These are phyloP conservation scores for Rhyzopertha dominica DNA, from an alignment of 1,140 invertebrate genomes.

Conservation along the genomic window DNA sequence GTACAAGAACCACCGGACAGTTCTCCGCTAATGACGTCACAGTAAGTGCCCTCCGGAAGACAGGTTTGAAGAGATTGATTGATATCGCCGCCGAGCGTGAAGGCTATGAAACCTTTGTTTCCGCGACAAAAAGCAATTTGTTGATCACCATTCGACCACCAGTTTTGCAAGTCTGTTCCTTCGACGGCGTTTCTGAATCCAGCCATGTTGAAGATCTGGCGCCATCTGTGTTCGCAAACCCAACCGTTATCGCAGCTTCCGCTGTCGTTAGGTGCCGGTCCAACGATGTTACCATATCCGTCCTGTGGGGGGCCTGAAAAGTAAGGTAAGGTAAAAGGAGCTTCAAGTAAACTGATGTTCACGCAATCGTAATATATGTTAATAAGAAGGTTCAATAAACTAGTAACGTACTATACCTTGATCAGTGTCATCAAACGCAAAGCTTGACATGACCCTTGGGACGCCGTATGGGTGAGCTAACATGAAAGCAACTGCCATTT, in stretches of 20 bases:
- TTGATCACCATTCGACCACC: constrained; percentile 70
- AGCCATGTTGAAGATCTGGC: constrained; percentile 77
- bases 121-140: constrained; percentile 75
- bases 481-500: constrained; percentile 75
- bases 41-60: constrained; percentile 72
- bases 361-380: too few species aligned
- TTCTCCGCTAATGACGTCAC: constrained; percentile 79
- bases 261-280: constrained; percentile 60
- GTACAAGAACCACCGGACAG: constrained; percentile 59
- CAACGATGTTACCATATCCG: constrained; percentile 56
- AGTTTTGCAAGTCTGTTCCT: constrained; percentile 52
- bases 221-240: constrained; percentile 87
- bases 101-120: constrained; percentile 65
- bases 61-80: constrained; percentile 59
- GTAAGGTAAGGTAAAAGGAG: too few species aligned
- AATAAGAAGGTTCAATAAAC: too few species aligned
- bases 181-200: constrained; percentile 62
- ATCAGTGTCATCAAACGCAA: constrained; percentile 52
- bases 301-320: constrained; percentile 56
- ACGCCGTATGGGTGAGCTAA: constrained; percentile 75
- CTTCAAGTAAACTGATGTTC: too few species aligned
- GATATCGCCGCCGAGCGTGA: constrained; percentile 62
- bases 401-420: too few species aligned
- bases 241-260: constrained; percentile 71
- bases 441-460: constrained; percentile 74